Percentiles rank a stretch among this genome's conserved stretches.
phyloP scores from a whole-genome alignment of 2,888 invertebrate genomes.

The Tupiocoris notatus region DNA sequence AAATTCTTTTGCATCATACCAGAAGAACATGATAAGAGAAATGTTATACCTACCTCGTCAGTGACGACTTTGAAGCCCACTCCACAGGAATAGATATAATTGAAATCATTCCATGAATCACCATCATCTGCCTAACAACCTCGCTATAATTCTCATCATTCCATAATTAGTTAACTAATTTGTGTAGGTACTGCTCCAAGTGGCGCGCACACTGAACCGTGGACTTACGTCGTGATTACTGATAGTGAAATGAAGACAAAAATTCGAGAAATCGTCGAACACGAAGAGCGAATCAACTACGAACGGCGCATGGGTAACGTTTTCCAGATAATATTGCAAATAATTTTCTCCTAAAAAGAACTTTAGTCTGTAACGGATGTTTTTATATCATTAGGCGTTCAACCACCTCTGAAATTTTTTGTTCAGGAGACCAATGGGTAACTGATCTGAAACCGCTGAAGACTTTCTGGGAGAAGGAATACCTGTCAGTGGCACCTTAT shows the following conservation, averaged over 20 bases:
- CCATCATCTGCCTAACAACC: too few species aligned
- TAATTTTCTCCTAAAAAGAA: too few species aligned
- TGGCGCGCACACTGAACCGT: conserved; percentile 92
- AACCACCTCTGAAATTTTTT: conserved; percentile 20
- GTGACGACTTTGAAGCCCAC: too few species aligned
- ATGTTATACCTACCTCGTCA: too few species aligned
- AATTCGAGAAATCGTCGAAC: conserved; percentile 78
- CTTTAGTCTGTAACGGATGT: too few species aligned
- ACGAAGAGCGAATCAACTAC: conserved; percentile 84
- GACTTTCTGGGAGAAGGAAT: conserved; percentile 78
- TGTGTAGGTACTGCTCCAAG: conserved; percentile 80
- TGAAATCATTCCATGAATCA: too few species aligned
- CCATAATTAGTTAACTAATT: too few species aligned
- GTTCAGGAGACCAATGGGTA: conserved; percentile 66
- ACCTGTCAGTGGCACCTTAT: conserved; percentile 82
- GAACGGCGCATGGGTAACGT: conserved; percentile 73
- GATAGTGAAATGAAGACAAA: conserved; percentile 64
- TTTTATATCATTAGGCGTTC: too few species aligned
- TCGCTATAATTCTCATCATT: not conserved
- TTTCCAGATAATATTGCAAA: too few species aligned
- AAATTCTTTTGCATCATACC: too few species aligned
- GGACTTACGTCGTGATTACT: conserved; percentile 81
- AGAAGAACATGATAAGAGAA: too few species aligned
- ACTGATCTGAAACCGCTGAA: conserved; percentile 72
- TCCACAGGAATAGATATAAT: too few species aligned